A percentile compares a stretch with the other conserved stretches of the same genome.
phyloP scores from a whole-genome alignment of 2,797 vertebrate species.

The Urocyon cinereoargenteus region DNA sequence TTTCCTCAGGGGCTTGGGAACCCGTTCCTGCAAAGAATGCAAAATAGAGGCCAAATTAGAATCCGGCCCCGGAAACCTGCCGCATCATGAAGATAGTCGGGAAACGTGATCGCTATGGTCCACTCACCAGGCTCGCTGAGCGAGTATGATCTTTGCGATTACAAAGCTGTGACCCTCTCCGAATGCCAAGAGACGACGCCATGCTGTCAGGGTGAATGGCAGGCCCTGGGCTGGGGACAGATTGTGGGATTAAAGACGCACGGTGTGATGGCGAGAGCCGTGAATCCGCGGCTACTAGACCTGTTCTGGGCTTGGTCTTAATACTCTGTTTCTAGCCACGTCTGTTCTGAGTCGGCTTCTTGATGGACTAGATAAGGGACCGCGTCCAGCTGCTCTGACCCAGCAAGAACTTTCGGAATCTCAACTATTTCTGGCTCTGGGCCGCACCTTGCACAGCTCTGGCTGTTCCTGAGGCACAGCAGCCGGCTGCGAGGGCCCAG shows the following conservation, averaged over 20 bases:
- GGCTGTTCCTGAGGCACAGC: neutral
- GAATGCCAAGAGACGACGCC: neutral
- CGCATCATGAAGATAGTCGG: conserved; percentile 4
- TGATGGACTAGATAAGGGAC: neutral
- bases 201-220: neutral
- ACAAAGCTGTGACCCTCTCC: neutral
- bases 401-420: neutral
- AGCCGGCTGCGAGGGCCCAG: neutral
- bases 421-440: neutral
- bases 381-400: neutral
- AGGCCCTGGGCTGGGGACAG: neutral
- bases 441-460: neutral
- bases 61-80: neutral
- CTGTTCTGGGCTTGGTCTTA: neutral
- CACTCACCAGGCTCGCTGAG: neutral
- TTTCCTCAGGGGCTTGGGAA: neutral
- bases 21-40: neutral
- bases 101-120: neutral
- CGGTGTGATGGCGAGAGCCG: neutral
- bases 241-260: neutral
- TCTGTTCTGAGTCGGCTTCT: neutral
- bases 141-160: neutral
- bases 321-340: neutral
- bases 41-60: conserved; percentile 44
- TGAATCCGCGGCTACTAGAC: neutral